Base-by-base conservation (phyloP, 2,888 invertebrate genomes). In the Ormia ochracea region DNA sequence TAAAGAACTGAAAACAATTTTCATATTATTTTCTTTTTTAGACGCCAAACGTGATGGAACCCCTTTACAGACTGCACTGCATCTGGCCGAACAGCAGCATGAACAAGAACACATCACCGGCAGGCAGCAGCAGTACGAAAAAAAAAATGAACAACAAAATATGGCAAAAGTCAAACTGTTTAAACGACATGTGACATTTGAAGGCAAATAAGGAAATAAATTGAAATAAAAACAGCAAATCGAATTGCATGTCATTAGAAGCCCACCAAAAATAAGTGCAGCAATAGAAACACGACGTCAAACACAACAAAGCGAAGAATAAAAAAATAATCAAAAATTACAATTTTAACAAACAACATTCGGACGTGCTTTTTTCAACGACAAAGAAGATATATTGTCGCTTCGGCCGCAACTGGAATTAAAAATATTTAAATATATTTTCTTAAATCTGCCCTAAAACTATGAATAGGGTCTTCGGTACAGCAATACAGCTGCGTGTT, bases 171-270 rank as follows among this genome's bases (percentile, higher is more conserved):
- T 54, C 54, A 69, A 54, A 36, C 23, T n/a, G n/a, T n/a, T n/a
- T 17, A 50, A 38, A 38, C 45, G 56, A 76, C 76, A 76, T 63
- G 63, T 76, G 76, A 10, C 69, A 69, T 63, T 70, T 63, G 41
- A 70, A 63, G 56, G 69, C 63, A 63, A 76, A 69, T 76, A 63
- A 63, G 69, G 76, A 76, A 76, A 76, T 70, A 76, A 56, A 63
- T 63, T 12, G 52, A 36, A 75, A 56, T n/a, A 43, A 9, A 36
- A 63, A 48, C 48, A 70, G 56, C 69, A 56, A 63, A 69, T 63
- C 76, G 69, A 63, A 69, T 63, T 76, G 52, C 4, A 48, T 63
- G 17, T 31, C 70, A 41, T 63, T 48, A 76, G 69, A 76, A 50
- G 41, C 48, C 45, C 38, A 76, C 33, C 12, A 68, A 68, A 61